Evolutionary conservation across 1,140 invertebrate genomes (phyloP), one percentile per base, ranked within the genome.

Genomic region (Drosophila subobscura): DNA sequence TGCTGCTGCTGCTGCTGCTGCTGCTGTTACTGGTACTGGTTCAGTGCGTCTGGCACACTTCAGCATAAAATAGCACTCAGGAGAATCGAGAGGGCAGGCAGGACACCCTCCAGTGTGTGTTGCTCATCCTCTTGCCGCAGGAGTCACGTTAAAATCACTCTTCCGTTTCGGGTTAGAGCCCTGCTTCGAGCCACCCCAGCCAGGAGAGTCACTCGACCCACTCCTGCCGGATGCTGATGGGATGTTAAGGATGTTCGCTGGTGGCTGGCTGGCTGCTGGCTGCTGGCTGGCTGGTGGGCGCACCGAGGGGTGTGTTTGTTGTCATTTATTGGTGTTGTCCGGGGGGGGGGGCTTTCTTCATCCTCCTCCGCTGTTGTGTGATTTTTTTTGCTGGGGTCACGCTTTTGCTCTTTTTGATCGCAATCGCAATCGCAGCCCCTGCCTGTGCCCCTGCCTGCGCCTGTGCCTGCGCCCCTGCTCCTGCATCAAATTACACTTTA

Each of bases 401-500:
- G 78, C 83, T 86, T 37, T 88, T 88, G 83, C 83, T 78, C 78
- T 86, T 86, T 37, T 86, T 86, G 77, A 81, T 78, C 61, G 75
- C 64, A 67, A 53, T 29, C 55, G 57, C 25, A 50, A 8, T 20
- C 22, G 20, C 47, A 57, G 42, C 33, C 7, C 56, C 22, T 29
- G 6, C 8, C 40, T 20, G 8, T 37, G 3, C 33, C n/a, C 25
- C 40, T 45, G 33, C 58, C 10, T 37, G n/a, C n/a, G n/a, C n/a
- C n/a, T n/a, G n/a, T n/a, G n/a, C n/a, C n/a, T n/a, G n/a, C n/a
- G n/a, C n/a, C n/a, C n/a, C 58, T 37, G 53, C 45, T 65, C 79
- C 74, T 90, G 88, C 88, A 90, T 90, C 88, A 90, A 90, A 90
- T 90, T 90, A 90, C 88, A 90, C 75, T 90, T 90, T 84, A 90